Percentiles rank a stretch among this genome's conserved stretches.
phyloP scores from a whole-genome alignment of 2,888 invertebrate genomes.

The Tachina lurida region DNA sequence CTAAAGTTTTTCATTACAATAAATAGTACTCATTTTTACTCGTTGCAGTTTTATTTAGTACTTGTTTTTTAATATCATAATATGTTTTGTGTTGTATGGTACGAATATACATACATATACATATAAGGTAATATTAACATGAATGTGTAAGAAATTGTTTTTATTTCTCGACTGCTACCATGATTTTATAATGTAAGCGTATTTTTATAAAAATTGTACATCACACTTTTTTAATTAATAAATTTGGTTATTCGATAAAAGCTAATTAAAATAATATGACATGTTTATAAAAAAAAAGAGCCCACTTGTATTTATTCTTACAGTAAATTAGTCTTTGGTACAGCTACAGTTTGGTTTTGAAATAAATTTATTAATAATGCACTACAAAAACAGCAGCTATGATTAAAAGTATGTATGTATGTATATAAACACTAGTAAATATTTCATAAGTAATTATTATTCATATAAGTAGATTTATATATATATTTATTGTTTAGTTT shows the following conservation, averaged over 20 bases:
- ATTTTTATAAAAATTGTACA: constrained; percentile 29
- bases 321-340: constrained; percentile 59
- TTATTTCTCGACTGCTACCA: not conserved
- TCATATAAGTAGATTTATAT: constrained; percentile 4
- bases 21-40: not conserved
- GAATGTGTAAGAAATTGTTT: constrained; percentile 18
- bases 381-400: constrained; percentile 63
- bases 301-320: constrained; percentile 50
- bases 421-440: constrained; percentile 37
- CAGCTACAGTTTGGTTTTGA: constrained; percentile 50
- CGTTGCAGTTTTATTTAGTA: not conserved
- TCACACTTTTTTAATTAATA: constrained; percentile 51
- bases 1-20: not conserved
- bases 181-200: constrained; percentile 39
- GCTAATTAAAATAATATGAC: constrained; percentile 58
- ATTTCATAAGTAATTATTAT: constrained; percentile 48
- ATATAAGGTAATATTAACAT: constrained; percentile 8
- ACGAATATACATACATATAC: not conserved
- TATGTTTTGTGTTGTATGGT: constrained; percentile 15
- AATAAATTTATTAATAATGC: constrained; percentile 39
- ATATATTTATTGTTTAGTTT: constrained; percentile 44
- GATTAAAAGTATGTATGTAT: constrained; percentile 11
- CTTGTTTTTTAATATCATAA: not conserved
- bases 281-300: constrained; percentile 55
- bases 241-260: constrained; percentile 61